These are phyloP conservation scores for Muscina levida DNA, from an alignment of 2,888 invertebrate species.

Conservation along the genomic window DNA sequence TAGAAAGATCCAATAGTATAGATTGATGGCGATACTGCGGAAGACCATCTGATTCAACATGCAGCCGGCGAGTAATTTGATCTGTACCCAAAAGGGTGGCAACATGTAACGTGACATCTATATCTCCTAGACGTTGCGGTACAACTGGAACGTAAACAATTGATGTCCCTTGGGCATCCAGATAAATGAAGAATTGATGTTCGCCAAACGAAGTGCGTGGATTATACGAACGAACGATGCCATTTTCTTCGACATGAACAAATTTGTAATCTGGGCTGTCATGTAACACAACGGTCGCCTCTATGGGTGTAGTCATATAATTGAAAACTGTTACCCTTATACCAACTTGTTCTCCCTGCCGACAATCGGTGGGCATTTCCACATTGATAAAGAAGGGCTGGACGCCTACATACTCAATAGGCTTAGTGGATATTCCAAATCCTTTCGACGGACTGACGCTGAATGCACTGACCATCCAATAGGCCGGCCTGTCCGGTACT, in stretches of 20 bases:
- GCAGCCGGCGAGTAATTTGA: constrained; percentile 83
- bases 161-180: constrained; percentile 88
- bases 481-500: constrained; percentile 91
- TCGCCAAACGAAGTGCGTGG: constrained; percentile 95
- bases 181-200: constrained; percentile 96
- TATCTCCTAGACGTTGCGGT: constrained; percentile 88
- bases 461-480: constrained; percentile 96
- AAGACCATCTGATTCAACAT: constrained; percentile 93
- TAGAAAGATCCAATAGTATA: constrained; percentile 93
- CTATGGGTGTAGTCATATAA: constrained; percentile 91
- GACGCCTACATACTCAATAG: constrained; percentile 92
- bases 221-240: constrained; percentile 92
- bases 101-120: constrained; percentile 88
- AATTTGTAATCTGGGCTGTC: constrained; percentile 93
- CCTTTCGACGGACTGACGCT: constrained; percentile 93
- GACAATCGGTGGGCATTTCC: constrained; percentile 91
- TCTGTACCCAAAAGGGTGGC: constrained; percentile 88
- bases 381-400: constrained; percentile 97
- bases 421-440: constrained; percentile 90
- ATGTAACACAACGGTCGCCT: constrained; percentile 92
- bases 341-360: constrained; percentile 96
- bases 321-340: constrained; percentile 96
- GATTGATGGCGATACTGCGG: constrained; percentile 96
- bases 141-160: constrained; percentile 95
- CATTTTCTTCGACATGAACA: constrained; percentile 93